Percentiles rank a stretch among this genome's conserved stretches.
Conservation (phyloP, 2,888 invertebrate genomes). For the Dyspetes luteomarginatus region DNA sequence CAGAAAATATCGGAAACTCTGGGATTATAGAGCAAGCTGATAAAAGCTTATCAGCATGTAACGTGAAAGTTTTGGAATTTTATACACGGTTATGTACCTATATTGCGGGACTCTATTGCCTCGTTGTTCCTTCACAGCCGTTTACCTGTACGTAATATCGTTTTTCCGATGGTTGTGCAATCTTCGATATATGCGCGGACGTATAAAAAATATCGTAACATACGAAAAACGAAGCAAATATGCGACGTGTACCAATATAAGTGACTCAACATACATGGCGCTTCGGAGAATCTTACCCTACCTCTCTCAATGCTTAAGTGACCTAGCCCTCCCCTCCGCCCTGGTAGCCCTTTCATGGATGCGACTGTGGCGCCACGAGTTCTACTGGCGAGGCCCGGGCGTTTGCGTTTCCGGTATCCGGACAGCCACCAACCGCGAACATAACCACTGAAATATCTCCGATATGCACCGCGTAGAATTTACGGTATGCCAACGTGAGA, state of each 20-base stretch:
- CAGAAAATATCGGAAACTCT: too few species aligned
- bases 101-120: neutral
- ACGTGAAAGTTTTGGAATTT: slow-evolving; percentile 1
- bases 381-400: neutral
- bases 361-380: neutral
- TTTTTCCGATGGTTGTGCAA: neutral
- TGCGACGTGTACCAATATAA: slow-evolving; percentile 3
- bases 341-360: neutral
- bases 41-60: slow-evolving; percentile 1
- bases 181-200: neutral
- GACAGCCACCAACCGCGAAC: slow-evolving; percentile 9
- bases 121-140: neutral
- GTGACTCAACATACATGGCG: slow-evolving; percentile 9
- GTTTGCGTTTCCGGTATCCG: slow-evolving; percentile 51
- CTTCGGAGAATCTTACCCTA: neutral
- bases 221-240: slow-evolving; percentile 4
- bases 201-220: neutral
- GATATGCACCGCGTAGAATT: slow-evolving; percentile 59
- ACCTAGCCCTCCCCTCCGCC: neutral
- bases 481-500: slow-evolving; percentile 51
- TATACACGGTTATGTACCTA: neutral
- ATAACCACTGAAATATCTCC: slow-evolving; percentile 36
- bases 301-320: neutral
- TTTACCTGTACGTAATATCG: neutral
- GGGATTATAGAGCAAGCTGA: too few species aligned